A percentile compares a stretch with the other conserved stretches of the same genome.
These are phyloP conservation scores for Heterotis niloticus DNA, from an alignment of 2,113 vertebrate genomes.

Conservation along the genomic window DNA sequence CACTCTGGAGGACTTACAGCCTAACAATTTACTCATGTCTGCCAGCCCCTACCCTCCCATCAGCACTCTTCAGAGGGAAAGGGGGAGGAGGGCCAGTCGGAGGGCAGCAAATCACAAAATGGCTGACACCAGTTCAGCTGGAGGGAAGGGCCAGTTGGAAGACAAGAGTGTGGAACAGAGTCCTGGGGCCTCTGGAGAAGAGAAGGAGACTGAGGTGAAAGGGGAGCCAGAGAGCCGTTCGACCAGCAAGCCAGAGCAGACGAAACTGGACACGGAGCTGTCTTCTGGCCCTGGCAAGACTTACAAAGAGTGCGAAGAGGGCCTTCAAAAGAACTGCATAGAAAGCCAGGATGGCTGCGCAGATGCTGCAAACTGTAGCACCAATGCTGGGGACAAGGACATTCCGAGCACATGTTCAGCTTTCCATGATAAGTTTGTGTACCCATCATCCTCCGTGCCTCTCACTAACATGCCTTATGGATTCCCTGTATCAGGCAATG, in stretches of 20 bases:
- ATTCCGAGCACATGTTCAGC: slow-evolving; percentile 60
- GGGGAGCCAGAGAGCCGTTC: slow-evolving; percentile 66
- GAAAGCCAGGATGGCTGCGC: slow-evolving; percentile 56
- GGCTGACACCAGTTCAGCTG: slow-evolving; percentile 54
- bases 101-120: slow-evolving; percentile 69
- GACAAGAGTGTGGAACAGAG: slow-evolving; percentile 65
- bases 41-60: slow-evolving; percentile 72
- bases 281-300: slow-evolving; percentile 50
- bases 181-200: slow-evolving; percentile 63
- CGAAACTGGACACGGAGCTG: slow-evolving; percentile 64
- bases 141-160: slow-evolving; percentile 67
- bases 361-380: slow-evolving; percentile 59
- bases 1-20: slow-evolving; percentile 73
- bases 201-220: slow-evolving; percentile 70
- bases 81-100: slow-evolving; percentile 69
- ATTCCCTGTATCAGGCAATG: slow-evolving; percentile 65
- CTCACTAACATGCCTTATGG: slow-evolving; percentile 69
- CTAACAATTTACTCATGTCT: slow-evolving; percentile 75
- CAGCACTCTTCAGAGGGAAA: slow-evolving; percentile 75
- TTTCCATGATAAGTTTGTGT: slow-evolving; percentile 75
- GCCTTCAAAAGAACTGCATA: slow-evolving; percentile 61
- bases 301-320: slow-evolving; percentile 65
- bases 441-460: slow-evolving; percentile 60
- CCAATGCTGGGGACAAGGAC: slow-evolving; percentile 64
- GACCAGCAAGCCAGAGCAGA: slow-evolving; percentile 59